A percentile compares a stretch with the other conserved stretches of the same genome.
These are phyloP conservation scores for Pseudomyrmex flavicornis DNA, from an alignment of 1,140 invertebrate species.

Conservation along the genomic window DNA sequence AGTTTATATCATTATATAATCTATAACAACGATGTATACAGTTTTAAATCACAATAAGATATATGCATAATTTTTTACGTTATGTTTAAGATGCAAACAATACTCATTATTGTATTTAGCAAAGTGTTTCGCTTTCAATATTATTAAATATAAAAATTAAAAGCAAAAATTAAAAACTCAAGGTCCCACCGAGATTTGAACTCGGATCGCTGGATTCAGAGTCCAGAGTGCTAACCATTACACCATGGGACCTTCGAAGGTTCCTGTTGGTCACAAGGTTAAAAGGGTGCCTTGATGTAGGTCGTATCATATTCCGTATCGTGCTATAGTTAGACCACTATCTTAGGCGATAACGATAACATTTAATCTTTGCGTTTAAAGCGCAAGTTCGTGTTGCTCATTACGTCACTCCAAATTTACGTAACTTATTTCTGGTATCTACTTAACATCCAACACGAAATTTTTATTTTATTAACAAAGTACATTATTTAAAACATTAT, in stretches of 20 bases:
- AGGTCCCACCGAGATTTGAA: slow-evolving; percentile 94
- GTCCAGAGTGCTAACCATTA: slow-evolving; percentile 97
- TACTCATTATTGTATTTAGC: not conserved
- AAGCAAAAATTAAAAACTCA: slow-evolving; percentile 69
- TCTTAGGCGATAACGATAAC: not conserved
- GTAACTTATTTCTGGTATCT: not conserved
- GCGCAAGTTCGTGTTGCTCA: not conserved
- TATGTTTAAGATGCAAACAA: not conserved
- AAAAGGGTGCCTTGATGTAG: not conserved
- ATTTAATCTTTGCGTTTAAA: not conserved
- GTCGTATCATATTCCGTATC: not conserved
- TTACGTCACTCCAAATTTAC: not conserved
- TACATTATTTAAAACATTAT: too few species aligned
- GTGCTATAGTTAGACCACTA: not conserved
- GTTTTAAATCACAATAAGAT: not conserved
- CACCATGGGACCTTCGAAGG: slow-evolving; percentile 90
- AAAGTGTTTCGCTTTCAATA: not conserved
- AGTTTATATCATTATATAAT: not conserved
- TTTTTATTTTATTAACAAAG: slow-evolving; percentile 5
- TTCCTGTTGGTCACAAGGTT: not conserved
- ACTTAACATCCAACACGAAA: not conserved
- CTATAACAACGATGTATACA: not conserved
- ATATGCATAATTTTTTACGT: not conserved
- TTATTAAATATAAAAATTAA: not conserved
- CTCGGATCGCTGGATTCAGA: slow-evolving; percentile 96